Evolutionary conservation across 1,140 invertebrate species (phyloP).

Genomic region (Portunus trituberculatus): DNA sequence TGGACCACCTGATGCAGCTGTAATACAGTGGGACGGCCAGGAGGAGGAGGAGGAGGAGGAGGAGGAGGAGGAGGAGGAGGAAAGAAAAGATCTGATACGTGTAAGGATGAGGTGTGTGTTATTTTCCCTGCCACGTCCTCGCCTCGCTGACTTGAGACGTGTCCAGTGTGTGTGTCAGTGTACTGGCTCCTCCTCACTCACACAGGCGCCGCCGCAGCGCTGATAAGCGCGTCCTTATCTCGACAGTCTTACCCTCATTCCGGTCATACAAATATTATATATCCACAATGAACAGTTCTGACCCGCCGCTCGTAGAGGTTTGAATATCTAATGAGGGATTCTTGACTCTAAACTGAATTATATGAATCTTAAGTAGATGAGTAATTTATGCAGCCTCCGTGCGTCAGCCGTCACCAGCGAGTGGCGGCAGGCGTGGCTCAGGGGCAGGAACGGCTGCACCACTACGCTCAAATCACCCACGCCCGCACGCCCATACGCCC

Average conservation of each 20-base stretch:
- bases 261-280: not conserved
- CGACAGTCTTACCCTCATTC: not conserved
- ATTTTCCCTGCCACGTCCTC: no score
- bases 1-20: not conserved
- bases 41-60: not conserved
- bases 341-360: not conserved
- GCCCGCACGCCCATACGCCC: not conserved
- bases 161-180: no score
- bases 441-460: not conserved
- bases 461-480: not conserved
- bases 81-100: not conserved
- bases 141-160: no score
- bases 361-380: not conserved
- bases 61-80: not conserved
- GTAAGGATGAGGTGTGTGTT: no score
- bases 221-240: no score
- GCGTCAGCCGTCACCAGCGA: not conserved
- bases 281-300: not conserved
- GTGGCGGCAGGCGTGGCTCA: not conserved
- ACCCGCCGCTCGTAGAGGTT: not conserved
- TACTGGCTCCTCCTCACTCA: no score
- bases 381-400: not conserved
- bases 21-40: not conserved
- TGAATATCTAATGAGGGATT: not conserved
- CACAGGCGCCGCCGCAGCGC: no score